phyloP scores from a whole-genome alignment of 2,797 vertebrate species.

The Bryconaethiops microstoma region DNA sequence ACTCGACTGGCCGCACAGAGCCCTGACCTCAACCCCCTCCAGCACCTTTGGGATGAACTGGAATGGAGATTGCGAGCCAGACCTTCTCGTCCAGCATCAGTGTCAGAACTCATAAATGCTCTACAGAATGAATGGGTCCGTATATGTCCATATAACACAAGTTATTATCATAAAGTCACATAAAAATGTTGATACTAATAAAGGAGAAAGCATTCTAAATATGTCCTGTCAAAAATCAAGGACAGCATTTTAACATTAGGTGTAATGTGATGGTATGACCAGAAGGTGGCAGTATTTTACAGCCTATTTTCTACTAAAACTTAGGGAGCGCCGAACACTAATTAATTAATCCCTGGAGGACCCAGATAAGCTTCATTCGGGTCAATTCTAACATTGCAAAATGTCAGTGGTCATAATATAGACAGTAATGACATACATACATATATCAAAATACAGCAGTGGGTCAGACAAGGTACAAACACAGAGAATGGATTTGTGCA shows the following conservation, averaged over 20 bases:
- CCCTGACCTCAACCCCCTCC: too few relatives aligned
- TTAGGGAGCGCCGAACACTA: not conserved
- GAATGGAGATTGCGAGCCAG: too few relatives aligned
- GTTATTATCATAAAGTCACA: too few relatives aligned
- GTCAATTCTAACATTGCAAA: not conserved
- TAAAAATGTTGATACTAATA: too few relatives aligned
- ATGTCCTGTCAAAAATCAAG: too few relatives aligned
- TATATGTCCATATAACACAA: too few relatives aligned
- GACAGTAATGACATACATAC: not conserved
- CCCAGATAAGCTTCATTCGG: not conserved
- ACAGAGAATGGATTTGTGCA: not conserved
- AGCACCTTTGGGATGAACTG: too few relatives aligned
- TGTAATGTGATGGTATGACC: slow-evolving; percentile 8
- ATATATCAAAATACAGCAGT: not conserved
- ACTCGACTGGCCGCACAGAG: too few relatives aligned
- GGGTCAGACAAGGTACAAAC: not conserved
- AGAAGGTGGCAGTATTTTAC: slow-evolving; percentile 37
- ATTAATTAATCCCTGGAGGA: not conserved
- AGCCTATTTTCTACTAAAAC: not conserved
- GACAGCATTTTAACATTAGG: not conserved
- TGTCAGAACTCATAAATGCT: too few relatives aligned
- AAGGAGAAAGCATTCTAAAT: too few relatives aligned
- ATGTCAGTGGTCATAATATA: not conserved
- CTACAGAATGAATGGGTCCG: too few relatives aligned
- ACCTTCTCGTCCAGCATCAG: too few relatives aligned